Conservation (phyloP, 2,113 vertebrate species). For the Spheniscus mendiculus region DNA sequence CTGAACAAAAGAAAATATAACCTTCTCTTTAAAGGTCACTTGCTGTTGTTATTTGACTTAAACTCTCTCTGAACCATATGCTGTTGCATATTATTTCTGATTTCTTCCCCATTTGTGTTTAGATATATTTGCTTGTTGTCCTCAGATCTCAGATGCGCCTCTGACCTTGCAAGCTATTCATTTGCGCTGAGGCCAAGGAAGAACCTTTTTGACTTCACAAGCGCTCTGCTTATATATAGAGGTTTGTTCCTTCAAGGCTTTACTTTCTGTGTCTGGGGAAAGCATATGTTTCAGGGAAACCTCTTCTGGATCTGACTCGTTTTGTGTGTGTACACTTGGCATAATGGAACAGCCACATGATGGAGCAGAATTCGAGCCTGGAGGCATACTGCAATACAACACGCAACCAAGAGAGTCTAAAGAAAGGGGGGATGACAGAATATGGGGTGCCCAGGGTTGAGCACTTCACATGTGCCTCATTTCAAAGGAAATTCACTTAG, state of each 20-base stretch:
- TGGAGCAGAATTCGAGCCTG: neutral
- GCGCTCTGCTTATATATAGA: neutral
- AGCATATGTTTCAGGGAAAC: neutral
- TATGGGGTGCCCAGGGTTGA: neutral
- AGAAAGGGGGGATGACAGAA: fast-evolving
- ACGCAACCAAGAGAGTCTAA: no score
- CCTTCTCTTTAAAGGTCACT: conserved; percentile 21
- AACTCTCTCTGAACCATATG: neutral
- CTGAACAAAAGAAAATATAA: neutral
- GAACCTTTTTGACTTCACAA: neutral
- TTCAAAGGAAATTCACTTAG: neutral
- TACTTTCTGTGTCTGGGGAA: neutral
- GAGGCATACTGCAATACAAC: neutral
- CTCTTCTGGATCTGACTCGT: neutral
- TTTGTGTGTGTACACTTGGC: neutral
- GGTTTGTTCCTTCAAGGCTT: neutral
- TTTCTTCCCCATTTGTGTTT: neutral
- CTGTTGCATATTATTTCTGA: neutral
- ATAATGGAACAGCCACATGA: fast-evolving
- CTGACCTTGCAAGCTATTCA: neutral
- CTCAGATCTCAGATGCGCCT: neutral
- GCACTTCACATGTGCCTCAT: fast-evolving
- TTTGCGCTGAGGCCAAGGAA: neutral
- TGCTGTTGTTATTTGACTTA: neutral
- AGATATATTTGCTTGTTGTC: neutral